A percentile compares a stretch with the other conserved stretches of the same genome.
Conservation (phyloP, 1,140 invertebrate species). For the Ostrea edulis region DNA sequence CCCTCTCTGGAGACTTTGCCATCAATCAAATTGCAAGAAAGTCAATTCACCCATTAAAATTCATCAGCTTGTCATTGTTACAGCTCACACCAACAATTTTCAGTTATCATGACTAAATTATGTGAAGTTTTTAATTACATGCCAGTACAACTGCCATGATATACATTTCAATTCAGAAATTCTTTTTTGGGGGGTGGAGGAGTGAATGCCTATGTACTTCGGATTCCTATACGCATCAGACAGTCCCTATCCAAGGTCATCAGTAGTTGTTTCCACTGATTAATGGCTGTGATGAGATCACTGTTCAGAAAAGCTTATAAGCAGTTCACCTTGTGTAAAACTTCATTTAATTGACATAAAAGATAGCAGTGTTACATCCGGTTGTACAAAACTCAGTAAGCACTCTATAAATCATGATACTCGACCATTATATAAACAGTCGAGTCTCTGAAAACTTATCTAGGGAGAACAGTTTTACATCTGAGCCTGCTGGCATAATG, state of each 20-base stretch:
- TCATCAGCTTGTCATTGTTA: not conserved
- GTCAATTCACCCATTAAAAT: not conserved
- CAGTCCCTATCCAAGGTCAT: slow-evolving; percentile 1
- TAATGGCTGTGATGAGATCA: slow-evolving; percentile 22
- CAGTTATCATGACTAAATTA: not conserved
- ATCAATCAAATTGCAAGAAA: not conserved
- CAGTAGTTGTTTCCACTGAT: slow-evolving; percentile 23
- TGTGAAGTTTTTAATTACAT: not conserved
- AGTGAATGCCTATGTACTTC: not conserved
- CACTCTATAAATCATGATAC: slow-evolving; percentile 1
- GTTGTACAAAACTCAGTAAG: slow-evolving; percentile 29
- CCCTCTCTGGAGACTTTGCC: not conserved
- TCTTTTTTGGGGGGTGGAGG: not conserved
- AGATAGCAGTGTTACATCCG: slow-evolving; percentile 9
- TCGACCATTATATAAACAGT: slow-evolving; percentile 9
- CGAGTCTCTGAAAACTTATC: slow-evolving; percentile 19
- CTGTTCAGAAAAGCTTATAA: not conserved
- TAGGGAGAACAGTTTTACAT: not conserved
- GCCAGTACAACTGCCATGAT: not conserved
- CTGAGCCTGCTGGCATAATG: slow-evolving; percentile 33
- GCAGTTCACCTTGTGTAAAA: slow-evolving; percentile 30
- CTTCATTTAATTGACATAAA: slow-evolving; percentile 34
- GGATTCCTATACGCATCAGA: not conserved
- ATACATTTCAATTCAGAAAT: not conserved
- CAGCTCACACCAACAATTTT: not conserved